A percentile compares a stretch with the other conserved stretches of the same genome.
Conservation (phyloP, 2,797 vertebrate species). For the Macropodus opercularis region DNA sequence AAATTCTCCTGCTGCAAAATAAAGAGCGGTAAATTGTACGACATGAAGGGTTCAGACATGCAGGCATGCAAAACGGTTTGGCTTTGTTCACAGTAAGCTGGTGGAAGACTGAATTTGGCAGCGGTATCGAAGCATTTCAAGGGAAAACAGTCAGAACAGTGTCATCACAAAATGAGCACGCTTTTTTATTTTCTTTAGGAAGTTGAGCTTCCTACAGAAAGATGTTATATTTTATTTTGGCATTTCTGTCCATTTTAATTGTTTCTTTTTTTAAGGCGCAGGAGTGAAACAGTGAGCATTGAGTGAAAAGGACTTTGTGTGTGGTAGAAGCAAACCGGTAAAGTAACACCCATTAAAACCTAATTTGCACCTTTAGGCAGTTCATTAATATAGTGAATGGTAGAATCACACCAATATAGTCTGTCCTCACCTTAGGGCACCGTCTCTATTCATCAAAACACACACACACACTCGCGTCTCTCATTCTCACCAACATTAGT, state of each 20-base stretch:
- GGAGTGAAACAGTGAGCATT: conserved; percentile 77
- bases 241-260: conserved; percentile 85
- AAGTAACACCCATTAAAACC: conserved; percentile 99
- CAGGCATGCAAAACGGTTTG: conserved; percentile 51
- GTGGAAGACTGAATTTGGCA: conserved; percentile 50
- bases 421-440: conserved; percentile 87
- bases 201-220: conserved; percentile 81
- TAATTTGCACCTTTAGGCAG: conserved; percentile 98
- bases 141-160: conserved; percentile 40
- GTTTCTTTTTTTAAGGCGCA: conserved; percentile 73
- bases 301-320: conserved; percentile 72
- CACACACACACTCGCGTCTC: conserved; percentile 74
- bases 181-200: conserved; percentile 80
- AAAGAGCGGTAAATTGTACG: conserved; percentile 44
- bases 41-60: conserved; percentile 41
- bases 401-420: conserved; percentile 85
- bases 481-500: conserved; percentile 88
- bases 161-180: conserved; percentile 80
- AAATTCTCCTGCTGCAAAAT: conserved; percentile 38
- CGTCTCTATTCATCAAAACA: conserved; percentile 83
- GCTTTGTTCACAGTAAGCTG: conserved; percentile 59
- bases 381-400: conserved; percentile 95
- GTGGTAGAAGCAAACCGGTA: conserved; percentile 81
- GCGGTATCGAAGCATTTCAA: conserved; percentile 49
- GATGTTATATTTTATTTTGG: conserved; percentile 82